Evolutionary conservation across 2,113 vertebrate species (phyloP).

Genomic region (Phylloscopus whistleri): DNA sequence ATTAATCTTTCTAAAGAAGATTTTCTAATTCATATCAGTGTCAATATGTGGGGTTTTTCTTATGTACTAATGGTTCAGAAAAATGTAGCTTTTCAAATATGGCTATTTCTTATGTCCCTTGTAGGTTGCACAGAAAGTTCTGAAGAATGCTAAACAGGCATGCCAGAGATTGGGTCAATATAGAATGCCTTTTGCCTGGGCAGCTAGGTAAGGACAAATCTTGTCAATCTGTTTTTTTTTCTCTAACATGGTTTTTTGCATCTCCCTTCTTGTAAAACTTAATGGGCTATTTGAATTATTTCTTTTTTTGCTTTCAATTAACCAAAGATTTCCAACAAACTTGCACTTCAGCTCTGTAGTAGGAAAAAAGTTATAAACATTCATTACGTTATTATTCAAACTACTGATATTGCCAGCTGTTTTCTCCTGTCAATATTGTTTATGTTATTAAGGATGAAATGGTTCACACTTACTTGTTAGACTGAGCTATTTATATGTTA

Average conservation of each 20-base stretch:
- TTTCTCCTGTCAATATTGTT: background rate
- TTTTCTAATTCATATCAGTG: background rate
- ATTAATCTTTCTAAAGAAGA: background rate
- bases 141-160: conserved; percentile 95
- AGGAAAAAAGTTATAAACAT: background rate
- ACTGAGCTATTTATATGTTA: background rate
- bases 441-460: background rate
- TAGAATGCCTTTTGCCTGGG: conserved; percentile 98
- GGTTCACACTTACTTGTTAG: background rate
- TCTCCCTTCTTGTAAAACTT: background rate
- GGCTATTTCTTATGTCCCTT: conserved; percentile 13
- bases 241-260: background rate
- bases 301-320: background rate
- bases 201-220: conserved; percentile 83
- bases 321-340: background rate
- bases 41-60: fast-evolving
- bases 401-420: background rate
- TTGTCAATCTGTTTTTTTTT: background rate
- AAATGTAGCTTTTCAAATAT: background rate
- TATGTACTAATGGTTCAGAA: background rate
- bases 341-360: background rate
- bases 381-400: background rate
- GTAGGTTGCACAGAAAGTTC: conserved; percentile 94
- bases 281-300: background rate
- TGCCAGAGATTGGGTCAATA: conserved; percentile 93